Base-by-base conservation (phyloP, 2,113 vertebrate genomes). In the Phalacrocorax pelagicus region DNA sequence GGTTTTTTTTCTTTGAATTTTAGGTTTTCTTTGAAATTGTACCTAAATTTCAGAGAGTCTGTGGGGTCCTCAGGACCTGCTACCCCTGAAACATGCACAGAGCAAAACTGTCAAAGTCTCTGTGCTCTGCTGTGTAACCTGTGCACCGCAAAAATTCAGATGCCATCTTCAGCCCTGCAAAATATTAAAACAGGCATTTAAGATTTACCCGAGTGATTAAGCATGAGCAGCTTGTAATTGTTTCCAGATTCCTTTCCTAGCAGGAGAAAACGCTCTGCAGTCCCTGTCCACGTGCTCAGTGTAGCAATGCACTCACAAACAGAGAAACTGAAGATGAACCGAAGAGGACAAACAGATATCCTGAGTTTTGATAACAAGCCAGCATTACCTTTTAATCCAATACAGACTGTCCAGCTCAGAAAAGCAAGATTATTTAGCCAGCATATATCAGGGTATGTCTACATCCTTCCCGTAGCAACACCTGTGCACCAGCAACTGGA, bases 81-180 rank as follows among this genome's bases (percentile, higher is more conserved):
- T 9, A 29, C 22, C 75, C 81, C 85, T 42, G 51, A 66, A 90
- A 88, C 30, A 16, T 1, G 6, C 71, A 65, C 15, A 59, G 61
- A 90, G 38, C 32, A 71, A 58, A 96, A 61, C 86, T 19, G 54
- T 58, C 58, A 18, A 82, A 75, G 36, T 30, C 63, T 11, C 9
- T 9, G 11, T 52, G 47, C 81, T 96, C 85, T 78, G 78, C 75
- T 11, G 34, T 44, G 72, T 90, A 95, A 94, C 89, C 94, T 92
- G 84, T 13, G 15, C 86, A 82, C 91, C 7, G 0, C 94, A 94
- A 92, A 73, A 87, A 90, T 91, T 96, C 97, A 96, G 78, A 95
- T 96, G 95, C 94, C 92, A 91, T 92, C 97, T 82, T 94, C 84
- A 59, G 47, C 85, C 91, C 96, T 97, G 97, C 89, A 95, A 95